A percentile compares a stretch with the other conserved stretches of the same genome.
Conservation (phyloP, 2,888 invertebrate genomes). For the Allolobophora icterica region DNA sequence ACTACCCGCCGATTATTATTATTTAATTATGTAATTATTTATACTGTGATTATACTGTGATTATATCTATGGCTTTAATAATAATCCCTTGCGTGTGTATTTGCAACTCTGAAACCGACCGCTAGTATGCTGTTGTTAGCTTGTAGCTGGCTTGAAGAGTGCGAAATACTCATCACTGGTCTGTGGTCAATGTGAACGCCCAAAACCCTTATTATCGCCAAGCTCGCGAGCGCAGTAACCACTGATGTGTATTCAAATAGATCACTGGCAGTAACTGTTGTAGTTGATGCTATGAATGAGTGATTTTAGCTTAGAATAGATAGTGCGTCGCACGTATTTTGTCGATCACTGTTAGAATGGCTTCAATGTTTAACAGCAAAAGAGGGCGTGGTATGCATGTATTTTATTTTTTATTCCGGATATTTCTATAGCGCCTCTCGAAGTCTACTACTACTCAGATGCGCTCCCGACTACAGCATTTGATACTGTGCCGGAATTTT, state of each 20-base stretch:
- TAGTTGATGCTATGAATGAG: not conserved
- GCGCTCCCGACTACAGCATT: too few relatives aligned
- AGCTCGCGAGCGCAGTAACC: not conserved
- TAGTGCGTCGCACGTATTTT: not conserved
- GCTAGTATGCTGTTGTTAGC: not conserved
- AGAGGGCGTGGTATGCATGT: not conserved
- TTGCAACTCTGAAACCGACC: not conserved
- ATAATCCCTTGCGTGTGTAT: not conserved
- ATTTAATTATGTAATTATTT: too few relatives aligned
- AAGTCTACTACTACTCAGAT: too few relatives aligned
- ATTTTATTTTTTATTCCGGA: too few relatives aligned
- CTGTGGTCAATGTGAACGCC: too few relatives aligned
- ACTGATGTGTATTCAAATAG: too few relatives aligned
- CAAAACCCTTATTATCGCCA: not conserved
- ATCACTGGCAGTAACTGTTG: not conserved
- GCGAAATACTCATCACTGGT: too few relatives aligned
- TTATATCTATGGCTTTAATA: too few relatives aligned
- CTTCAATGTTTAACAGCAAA: not conserved
- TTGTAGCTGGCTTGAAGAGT: not conserved
- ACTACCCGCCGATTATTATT: too few relatives aligned
- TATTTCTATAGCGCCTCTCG: too few relatives aligned
- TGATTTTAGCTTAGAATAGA: not conserved
- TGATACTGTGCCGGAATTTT: too few relatives aligned
- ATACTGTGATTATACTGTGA: too few relatives aligned
- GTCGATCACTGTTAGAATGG: not conserved